Evolutionary conservation across 2,797 vertebrate genomes (phyloP), one percentile per base, ranked within the genome.

Genomic region (Muscicapa striata): DNA sequence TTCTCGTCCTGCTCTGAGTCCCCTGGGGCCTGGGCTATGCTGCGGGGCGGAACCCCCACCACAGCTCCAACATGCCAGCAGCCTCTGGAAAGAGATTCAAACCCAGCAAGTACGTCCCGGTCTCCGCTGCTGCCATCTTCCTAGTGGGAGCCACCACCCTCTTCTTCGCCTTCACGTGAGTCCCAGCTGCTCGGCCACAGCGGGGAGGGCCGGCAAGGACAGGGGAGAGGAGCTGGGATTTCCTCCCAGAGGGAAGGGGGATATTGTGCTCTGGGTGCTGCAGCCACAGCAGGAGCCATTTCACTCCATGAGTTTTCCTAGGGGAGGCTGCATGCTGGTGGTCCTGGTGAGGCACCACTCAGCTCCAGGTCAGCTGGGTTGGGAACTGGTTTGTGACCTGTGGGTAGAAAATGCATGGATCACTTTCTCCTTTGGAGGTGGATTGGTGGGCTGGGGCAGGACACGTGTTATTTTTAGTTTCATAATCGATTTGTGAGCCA

Each of bases 141-240:
- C 97, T 99, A 77, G 99, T 99, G 86, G 99, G 99, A 94, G 98
- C 99, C 87, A 99, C 99, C 64, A 99, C 99, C 6, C 99, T 99
- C 91, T 99, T 99, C 98, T 99, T 99, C 97, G 98, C 98, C 97
- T 99, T 99, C 97, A 99, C 99, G 99, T 99, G 98, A 99, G 99
- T 99, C 67, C 84, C 69, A 6, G 74, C 40, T 34, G 43, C 55
- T 77, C 14, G 1, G 3, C 45, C 10, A 6, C 8, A 6, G 77
- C 0, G 19, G 70, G 85, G 57, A 62, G 87, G 38, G 68, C 1
- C 0, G 9, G 29, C 14, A 1, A 23, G 40, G 40, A 6, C 29
- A 6, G 46, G 58, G 77, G 29, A 55, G 34, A 73, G 61, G 52
- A 36, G 38, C 38, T 19, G 26, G n/a, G 34, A 3, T 40, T 30